A percentile compares a stretch with the other conserved stretches of the same genome.
Evolutionary conservation across 1,140 invertebrate species (phyloP).

Genomic region (Zaprionus ghesquierei): DNA sequence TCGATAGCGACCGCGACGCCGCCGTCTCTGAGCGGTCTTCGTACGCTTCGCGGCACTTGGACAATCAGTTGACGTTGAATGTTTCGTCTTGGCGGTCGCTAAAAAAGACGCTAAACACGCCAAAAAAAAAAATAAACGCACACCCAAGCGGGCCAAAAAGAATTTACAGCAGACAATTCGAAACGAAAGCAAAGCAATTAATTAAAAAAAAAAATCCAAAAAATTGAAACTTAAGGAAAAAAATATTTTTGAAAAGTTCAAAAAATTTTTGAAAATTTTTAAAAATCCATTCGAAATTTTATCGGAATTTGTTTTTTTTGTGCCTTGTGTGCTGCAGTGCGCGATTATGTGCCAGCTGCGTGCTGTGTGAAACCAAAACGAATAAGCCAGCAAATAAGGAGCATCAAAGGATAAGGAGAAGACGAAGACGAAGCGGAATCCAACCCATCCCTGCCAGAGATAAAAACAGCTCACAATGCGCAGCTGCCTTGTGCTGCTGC

Average conservation of each 20-base stretch:
- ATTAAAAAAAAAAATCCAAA: background rate
- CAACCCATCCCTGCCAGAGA: background rate
- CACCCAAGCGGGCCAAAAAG: background rate
- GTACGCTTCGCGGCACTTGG: slow-evolving; percentile 70
- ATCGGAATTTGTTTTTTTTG: slow-evolving; percentile 9
- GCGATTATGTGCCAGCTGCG: slow-evolving; percentile 2
- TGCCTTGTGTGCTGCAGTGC: background rate
- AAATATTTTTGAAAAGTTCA: background rate
- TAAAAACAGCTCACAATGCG: background rate
- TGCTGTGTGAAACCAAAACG: background rate
- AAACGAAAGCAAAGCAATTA: background rate
- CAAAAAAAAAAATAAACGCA: background rate
- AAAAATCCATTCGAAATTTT: background rate
- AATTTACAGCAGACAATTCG: background rate
- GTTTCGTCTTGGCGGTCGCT: slow-evolving; percentile 77
- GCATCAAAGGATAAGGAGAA: background rate
- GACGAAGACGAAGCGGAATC: too few species aligned
- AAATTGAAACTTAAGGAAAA: background rate
- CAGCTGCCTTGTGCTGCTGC: slow-evolving; percentile 3
- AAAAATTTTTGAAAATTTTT: background rate
- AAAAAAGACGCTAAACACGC: slow-evolving; percentile 47
- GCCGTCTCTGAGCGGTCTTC: slow-evolving; percentile 68
- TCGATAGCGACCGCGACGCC: slow-evolving; percentile 5
- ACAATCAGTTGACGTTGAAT: slow-evolving; percentile 81
- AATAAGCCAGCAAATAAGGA: background rate